phyloP scores from a whole-genome alignment of 2,888 invertebrate genomes.

The Piscicola geometra region DNA sequence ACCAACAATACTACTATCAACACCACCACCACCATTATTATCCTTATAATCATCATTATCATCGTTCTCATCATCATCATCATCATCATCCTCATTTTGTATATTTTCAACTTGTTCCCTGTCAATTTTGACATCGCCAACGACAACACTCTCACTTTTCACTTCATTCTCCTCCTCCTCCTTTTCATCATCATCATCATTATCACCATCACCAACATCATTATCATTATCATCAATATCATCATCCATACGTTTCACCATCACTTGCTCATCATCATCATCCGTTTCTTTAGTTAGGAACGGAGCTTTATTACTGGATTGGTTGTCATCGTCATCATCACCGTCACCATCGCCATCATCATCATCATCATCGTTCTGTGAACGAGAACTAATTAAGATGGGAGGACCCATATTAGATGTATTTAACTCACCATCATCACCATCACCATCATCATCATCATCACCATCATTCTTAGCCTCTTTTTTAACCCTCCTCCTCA shows the following conservation, averaged over 20 bases:
- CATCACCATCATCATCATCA: background rate
- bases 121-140: background rate
- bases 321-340: background rate
- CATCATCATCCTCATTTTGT: background rate
- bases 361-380: background rate
- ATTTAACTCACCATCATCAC: constrained; percentile 17
- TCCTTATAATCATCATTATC: background rate
- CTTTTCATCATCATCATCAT: constrained; percentile 16
- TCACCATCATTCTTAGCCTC: background rate
- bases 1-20: background rate
- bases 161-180: constrained; percentile 17
- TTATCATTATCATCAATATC: background rate
- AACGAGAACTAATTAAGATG: background rate
- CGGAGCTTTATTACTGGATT: background rate
- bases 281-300: constrained; percentile 28
- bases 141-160: constrained; percentile 4
- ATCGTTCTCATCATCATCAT: background rate
- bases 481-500: background rate
- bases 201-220: background rate
- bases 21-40: background rate
- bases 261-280: constrained; percentile 8
- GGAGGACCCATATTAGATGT: constrained; percentile 9
- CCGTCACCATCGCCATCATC: background rate
- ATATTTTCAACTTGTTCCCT: background rate
- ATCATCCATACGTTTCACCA: background rate